Percentiles rank a stretch among this genome's conserved stretches.
These are phyloP conservation scores for Aethina tumida DNA, from an alignment of 1,140 invertebrate genomes.

Conservation along the genomic window DNA sequence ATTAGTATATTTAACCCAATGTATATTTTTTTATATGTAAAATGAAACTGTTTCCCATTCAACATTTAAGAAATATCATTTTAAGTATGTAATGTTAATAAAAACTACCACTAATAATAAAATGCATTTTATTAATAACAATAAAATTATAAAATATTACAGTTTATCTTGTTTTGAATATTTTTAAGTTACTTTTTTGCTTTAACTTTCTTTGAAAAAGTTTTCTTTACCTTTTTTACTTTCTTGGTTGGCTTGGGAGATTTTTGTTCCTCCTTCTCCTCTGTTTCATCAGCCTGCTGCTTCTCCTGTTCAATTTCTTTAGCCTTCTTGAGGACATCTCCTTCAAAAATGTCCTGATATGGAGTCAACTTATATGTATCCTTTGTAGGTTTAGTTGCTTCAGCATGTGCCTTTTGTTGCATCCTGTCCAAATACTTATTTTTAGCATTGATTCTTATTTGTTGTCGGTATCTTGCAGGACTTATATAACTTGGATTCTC, in stretches of 20 bases:
- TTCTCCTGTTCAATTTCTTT: constrained; percentile 13
- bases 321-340: constrained; percentile 36
- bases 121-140: too few species aligned
- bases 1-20: too few species aligned
- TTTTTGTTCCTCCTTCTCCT: constrained; percentile 14
- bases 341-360: constrained; percentile 54
- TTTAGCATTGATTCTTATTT: constrained; percentile 55
- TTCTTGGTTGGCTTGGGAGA: too few species aligned
- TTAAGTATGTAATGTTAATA: too few species aligned
- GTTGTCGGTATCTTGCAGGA: constrained; percentile 71
- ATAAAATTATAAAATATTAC: too few species aligned
- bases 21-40: too few species aligned
- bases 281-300: constrained; percentile 6
- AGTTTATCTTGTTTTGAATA: too few species aligned
- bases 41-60: too few species aligned
- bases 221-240: constrained; percentile 1
- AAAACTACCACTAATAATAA: too few species aligned
- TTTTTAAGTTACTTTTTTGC: too few species aligned
- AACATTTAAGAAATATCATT: too few species aligned
- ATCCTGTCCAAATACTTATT: constrained; percentile 65
- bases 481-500: constrained; percentile 89
- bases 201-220: too few species aligned
- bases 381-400: constrained; percentile 55
- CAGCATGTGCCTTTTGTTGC: constrained; percentile 64
- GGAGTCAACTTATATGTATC: constrained; percentile 52